phyloP scores from a whole-genome alignment of 2,113 vertebrate genomes.

The Ovis canadensis region DNA sequence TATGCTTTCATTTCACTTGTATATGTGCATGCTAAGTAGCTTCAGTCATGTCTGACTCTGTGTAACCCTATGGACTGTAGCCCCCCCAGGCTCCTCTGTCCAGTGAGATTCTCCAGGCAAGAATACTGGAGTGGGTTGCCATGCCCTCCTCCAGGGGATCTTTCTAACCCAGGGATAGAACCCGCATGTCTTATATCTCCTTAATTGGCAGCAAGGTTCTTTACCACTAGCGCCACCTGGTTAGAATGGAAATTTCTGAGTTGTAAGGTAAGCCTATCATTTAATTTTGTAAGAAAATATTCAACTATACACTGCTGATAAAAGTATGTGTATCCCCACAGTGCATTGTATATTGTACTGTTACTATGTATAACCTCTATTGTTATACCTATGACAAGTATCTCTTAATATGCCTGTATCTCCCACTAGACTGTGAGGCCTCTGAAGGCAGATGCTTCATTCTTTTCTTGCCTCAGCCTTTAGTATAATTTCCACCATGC shows the following conservation, averaged over 20 bases:
- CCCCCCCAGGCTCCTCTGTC: not conserved
- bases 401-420: not conserved
- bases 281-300: not conserved
- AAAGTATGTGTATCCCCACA: not conserved
- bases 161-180: not conserved
- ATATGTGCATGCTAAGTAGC: not conserved
- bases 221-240: not conserved
- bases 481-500: not conserved
- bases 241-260: not conserved
- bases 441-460: not conserved
- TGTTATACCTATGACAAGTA: not conserved
- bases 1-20: not conserved
- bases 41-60: not conserved
- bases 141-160: not conserved
- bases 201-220: not conserved
- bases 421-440: not conserved
- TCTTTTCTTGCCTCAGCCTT: not conserved
- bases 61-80: not conserved
- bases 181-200: accelerated
- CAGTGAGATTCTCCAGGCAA: not conserved
- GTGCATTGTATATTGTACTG: not conserved
- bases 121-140: not conserved
- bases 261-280: not conserved
- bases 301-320: not conserved
- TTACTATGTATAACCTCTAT: not conserved